A percentile compares a stretch with the other conserved stretches of the same genome.
Conservation (phyloP, 2,888 invertebrate species). For the Epinotia bilunana region DNA sequence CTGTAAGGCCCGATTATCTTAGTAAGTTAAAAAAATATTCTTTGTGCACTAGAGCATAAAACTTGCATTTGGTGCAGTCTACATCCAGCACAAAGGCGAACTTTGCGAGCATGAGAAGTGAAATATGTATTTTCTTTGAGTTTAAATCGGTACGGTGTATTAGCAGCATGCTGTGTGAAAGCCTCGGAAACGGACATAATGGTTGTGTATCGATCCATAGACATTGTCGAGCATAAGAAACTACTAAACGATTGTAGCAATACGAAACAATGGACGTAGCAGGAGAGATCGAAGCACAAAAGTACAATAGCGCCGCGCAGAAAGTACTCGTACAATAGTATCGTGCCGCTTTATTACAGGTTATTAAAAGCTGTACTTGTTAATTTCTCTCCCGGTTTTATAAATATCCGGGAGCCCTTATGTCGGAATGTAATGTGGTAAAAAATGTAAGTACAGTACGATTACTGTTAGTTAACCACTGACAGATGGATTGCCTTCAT, state of each 20-base stretch:
- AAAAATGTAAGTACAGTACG: too few species aligned
- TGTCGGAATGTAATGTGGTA: too few species aligned
- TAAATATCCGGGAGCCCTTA: too few species aligned
- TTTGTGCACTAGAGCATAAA: too few species aligned
- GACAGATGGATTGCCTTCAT: too few species aligned
- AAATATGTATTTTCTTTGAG: not conserved
- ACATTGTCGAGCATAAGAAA: constrained; percentile 17
- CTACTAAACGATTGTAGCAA: constrained; percentile 20
- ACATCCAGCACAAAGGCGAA: too few species aligned
- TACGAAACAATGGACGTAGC: constrained; percentile 18
- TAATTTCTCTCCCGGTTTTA: too few species aligned
- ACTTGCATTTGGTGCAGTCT: too few species aligned
- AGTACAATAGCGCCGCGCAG: not conserved
- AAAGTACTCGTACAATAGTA: not conserved
- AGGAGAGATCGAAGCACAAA: constrained; percentile 26
- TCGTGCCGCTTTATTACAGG: not conserved
- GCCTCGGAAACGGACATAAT: not conserved
- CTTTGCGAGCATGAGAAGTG: too few species aligned
- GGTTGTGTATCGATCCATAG: constrained; percentile 26
- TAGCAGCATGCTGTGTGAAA: constrained; percentile 19
- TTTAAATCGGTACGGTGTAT: not conserved
- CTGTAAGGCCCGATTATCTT: too few species aligned
- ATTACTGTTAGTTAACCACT: too few species aligned
- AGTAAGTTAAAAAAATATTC: too few species aligned
- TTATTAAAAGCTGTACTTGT: not conserved